Evolutionary conservation across 2,888 invertebrate species (phyloP), one percentile per base, ranked within the genome.

Genomic region (Calephelis perditalis): DNA sequence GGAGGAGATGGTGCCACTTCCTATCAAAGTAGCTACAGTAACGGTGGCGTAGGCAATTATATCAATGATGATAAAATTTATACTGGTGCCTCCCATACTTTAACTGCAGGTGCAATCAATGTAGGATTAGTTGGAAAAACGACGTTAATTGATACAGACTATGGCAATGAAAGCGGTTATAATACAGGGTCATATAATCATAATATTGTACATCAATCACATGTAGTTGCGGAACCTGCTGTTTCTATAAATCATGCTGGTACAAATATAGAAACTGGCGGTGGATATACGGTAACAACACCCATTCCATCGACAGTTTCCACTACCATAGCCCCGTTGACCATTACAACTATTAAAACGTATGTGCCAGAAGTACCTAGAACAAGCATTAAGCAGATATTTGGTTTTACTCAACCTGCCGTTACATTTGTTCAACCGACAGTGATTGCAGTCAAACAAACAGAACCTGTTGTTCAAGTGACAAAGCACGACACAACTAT

Each of bases 71-170:
- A 77, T 2, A 82, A 81, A 57, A 82, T 79, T 3, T 78, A 77
- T 35, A 81, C 83, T 46, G 87, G 88, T 7, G 77, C 76, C 0
- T 82, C 86, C 7, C 90, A 91, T 58, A 84, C 83, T 56, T 73
- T 91, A 36, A 84, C 89, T 5, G 88, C 88, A 10, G 91, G 91
- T 43, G 88, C 90, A 44, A 78, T 91, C 0, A 91, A 89, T 67
- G 87, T 90, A 11, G 91, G 85, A 40, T 74, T 91, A 47, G 91
- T 91, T 7, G 91, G 91, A 45, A 91, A 90, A 72, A 91, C 91
- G 2, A 84, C 84, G 11, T 73, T 91, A 60, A 72, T 91, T 1
- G 90, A 90, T 61, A 76, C 79, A 37, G 76, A 75, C 57, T 82
- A 85, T 61, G 74, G 72, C 2, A 72, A 83, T 57, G 80, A 85